Evolutionary conservation across 2,113 vertebrate species (phyloP).

Genomic region (Helogale parvula): DNA sequence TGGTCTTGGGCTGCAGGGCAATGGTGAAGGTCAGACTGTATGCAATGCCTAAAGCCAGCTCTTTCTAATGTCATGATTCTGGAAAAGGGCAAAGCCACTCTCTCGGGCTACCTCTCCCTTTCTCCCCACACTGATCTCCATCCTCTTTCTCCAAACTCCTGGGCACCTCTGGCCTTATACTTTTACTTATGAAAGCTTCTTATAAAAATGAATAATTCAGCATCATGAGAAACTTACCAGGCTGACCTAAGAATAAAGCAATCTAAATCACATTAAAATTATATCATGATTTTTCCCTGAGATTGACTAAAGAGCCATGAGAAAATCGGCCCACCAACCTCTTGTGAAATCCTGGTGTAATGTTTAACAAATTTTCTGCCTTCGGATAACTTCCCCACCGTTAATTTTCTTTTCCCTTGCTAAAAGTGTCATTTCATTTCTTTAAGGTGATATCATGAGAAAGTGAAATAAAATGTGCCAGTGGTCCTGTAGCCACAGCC

Average conservation of each 20-base stretch:
- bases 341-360: slow-evolving; percentile 45
- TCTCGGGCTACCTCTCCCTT: not conserved
- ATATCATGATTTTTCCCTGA: slow-evolving; percentile 71
- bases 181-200: slow-evolving; percentile 78
- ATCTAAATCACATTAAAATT: slow-evolving; percentile 80
- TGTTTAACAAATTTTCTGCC: slow-evolving; percentile 57
- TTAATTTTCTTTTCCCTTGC: slow-evolving; percentile 9
- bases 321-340: slow-evolving; percentile 56
- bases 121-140: not conserved
- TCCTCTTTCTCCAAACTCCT: not conserved
- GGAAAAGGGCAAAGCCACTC: not conserved
- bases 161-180: not conserved
- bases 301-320: slow-evolving; percentile 55
- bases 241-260: slow-evolving; percentile 80
- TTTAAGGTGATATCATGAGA: not conserved
- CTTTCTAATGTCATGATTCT: not conserved
- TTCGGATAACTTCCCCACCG: not conserved
- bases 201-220: slow-evolving; percentile 75
- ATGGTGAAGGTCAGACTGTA: not conserved
- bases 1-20: not conserved
- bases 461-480: not conserved
- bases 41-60: not conserved
- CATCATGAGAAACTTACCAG: slow-evolving; percentile 69
- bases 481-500: not conserved
- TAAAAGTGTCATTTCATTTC: not conserved